Percentiles rank a stretch among this genome's conserved stretches.
Conservation (phyloP, 2,113 vertebrate genomes). For the Lipotes vexillifer region DNA sequence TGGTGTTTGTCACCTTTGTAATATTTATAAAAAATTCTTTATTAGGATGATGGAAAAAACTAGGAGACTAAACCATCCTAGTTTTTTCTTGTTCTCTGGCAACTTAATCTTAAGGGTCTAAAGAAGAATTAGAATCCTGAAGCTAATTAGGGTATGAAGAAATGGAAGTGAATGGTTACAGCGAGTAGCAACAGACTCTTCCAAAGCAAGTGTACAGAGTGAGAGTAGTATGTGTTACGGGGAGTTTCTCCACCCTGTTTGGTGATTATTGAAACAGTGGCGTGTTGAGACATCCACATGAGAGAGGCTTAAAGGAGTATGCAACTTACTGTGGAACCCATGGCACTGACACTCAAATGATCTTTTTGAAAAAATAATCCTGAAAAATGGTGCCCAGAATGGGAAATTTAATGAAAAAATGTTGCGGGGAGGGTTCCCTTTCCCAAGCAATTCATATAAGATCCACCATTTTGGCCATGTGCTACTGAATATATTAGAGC, state of each 20-base stretch:
- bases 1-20: background rate
- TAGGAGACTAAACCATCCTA: background rate
- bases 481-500: background rate
- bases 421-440: background rate
- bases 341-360: background rate
- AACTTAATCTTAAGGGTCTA: background rate
- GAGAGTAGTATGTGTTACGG: fast-evolving
- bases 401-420: too few species aligned
- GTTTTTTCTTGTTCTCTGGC: background rate
- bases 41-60: background rate
- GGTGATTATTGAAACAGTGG: background rate
- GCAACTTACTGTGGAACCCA: fast-evolving
- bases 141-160: background rate
- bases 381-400: background rate
- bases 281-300: background rate
- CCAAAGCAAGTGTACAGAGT: background rate
- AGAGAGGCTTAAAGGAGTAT: background rate
- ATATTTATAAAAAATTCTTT: background rate
- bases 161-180: background rate
- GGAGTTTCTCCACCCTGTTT: background rate
- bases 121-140: background rate
- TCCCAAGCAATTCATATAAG: background rate
- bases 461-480: background rate
- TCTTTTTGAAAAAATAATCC: background rate
- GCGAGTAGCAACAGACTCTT: fast-evolving